Evolutionary conservation across 1,140 invertebrate genomes (phyloP), one percentile per base, ranked within the genome.

Genomic region (Galleria mellonella): DNA sequence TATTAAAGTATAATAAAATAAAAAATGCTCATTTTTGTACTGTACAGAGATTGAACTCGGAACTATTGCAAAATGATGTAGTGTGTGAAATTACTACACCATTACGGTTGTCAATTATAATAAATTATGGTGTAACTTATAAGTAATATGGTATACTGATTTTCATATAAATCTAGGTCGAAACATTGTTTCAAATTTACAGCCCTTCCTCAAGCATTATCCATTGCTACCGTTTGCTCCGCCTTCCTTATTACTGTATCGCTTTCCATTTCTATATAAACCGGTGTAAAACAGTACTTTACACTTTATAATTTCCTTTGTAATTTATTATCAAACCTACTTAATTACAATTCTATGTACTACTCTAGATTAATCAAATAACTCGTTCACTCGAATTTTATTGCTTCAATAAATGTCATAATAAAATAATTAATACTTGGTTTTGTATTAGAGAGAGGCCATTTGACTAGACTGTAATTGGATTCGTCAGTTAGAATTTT

Each of bases 201-300:
- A 27, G 32, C 38, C 52, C 30, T 51, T 51, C 48, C 30, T 29
- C 28, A 32, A 36, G 30, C 46, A 59, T 58, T 60, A 62, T 57
- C 48, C 32, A 46, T 41, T 37, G 55, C 62, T 64, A 62, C 61
- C 48, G 53, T 68, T 61, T 57, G 52, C 58, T 60, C 44, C 17
- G 9, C 45, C 64, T 72, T 72, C 68, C 64, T 72, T 68, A 68
- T 72, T 62, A 64, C 49, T 15, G 44, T 42, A 37, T 48, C 48
- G 61, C 64, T 71, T 65, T 71, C 64, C 17, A 53, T 71, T 65
- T 71, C 63, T 35, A 45, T 41, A 43, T 11, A 41, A 54, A 50
- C 49, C 17, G 49, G 44, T 51, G 47, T 61, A 13, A 47, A 57
- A 56, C 54, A 27, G 31, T 47, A 41, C 17, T 33, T 47, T 33